Base-by-base conservation (phyloP, 2,888 invertebrate species). In the Ceratothoa steindachneri region DNA sequence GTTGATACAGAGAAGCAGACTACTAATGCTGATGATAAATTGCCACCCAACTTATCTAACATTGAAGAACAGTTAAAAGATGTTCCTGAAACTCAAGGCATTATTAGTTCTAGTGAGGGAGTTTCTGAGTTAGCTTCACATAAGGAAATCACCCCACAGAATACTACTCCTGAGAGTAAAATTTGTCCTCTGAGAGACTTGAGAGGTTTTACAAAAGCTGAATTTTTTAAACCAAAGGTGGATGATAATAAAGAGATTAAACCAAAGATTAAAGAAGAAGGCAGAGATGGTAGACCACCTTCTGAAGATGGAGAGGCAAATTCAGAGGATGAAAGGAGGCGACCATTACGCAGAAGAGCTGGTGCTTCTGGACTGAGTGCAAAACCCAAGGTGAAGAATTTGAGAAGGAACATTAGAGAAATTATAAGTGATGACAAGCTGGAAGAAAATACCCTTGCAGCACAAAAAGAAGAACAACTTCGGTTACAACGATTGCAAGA, bases 391-490 rank as follows among this genome's bases (percentile, higher is more conserved):
- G 75, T 78, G 4, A 78, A 78, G 53, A 78, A 78, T 31, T 27
- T 78, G 81, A 67, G 95, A 53, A 88, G 92, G 77, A 95, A 95
- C 83, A 95, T 95, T 81, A 89, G 96, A 73, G 95, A 96, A 85
- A 95, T 97, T 7, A 91, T 96, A 89, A 92, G 93, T 83, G 95
- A 95, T 82, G 93, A 92, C 78, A 93, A 96, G 83, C 85, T 97
- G 79, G 97, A 97, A 83, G 93, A 93, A 78, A 92, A 93, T 15
- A 97, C 97, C 1, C 85, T 95, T 71, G 91, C 91, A 28, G 97
- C 97, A 0, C 97, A 97, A 84, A 87, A 80, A 70, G 78, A 80
- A 52, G 80, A 74, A 69, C 77, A 77, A 24, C 55, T 73, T 19
- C 60, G 79, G 2, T 72, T 80, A 19, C 75, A 69, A 52, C 29